phyloP scores from a whole-genome alignment of 1,140 invertebrate genomes.

The Bicyclus anynana region DNA sequence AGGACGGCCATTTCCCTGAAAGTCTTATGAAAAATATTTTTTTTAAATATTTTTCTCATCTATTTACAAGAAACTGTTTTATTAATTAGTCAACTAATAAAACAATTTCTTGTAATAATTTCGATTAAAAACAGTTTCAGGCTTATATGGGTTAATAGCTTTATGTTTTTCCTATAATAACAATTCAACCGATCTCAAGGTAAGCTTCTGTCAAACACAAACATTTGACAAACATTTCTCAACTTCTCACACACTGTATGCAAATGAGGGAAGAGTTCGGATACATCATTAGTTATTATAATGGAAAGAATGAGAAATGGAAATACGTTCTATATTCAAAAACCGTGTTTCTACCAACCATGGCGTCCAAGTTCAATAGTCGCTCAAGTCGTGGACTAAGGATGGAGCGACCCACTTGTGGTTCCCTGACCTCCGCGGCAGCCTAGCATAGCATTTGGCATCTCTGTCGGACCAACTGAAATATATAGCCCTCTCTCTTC shows the following conservation, averaged over 20 bases:
- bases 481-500: conserved; percentile 39
- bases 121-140: too few relatives aligned
- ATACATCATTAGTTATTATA: conserved; percentile 19
- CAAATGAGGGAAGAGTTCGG: background rate
- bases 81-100: too few relatives aligned
- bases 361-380: conserved; percentile 68
- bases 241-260: background rate
- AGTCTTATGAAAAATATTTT: too few relatives aligned
- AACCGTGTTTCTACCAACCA: conserved; percentile 63
- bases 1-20: too few relatives aligned
- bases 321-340: conserved; percentile 52
- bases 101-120: too few relatives aligned
- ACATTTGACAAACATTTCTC: background rate
- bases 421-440: conserved; percentile 71
- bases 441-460: conserved; percentile 50
- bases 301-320: conserved; percentile 27
- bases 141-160: too few relatives aligned
- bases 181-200: too few relatives aligned
- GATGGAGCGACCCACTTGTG: conserved; percentile 73
- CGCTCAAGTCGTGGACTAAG: conserved; percentile 59
- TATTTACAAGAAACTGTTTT: too few relatives aligned
- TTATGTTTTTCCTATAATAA: too few relatives aligned
- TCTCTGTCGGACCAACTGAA: conserved; percentile 34
- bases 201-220: too few relatives aligned
- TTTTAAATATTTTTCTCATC: too few relatives aligned